A percentile compares a stretch with the other conserved stretches of the same genome.
phyloP scores from a whole-genome alignment of 2,797 vertebrate genomes.

The Sternotherus odoratus region DNA sequence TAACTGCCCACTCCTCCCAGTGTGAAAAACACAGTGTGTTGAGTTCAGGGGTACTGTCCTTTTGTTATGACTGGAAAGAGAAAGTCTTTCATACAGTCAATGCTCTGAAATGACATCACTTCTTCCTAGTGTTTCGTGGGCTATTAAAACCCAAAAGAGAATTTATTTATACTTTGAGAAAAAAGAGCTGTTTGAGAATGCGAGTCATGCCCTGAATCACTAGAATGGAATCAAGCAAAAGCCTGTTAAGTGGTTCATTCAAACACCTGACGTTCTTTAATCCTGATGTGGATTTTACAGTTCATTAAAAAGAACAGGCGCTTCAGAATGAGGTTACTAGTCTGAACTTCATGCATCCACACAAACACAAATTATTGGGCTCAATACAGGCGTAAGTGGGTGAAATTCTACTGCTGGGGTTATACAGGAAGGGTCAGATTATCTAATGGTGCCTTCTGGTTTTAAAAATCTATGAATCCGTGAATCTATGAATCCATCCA shows the following conservation, averaged over 20 bases:
- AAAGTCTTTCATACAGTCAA: background rate
- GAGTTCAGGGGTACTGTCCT: background rate
- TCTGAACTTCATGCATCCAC: background rate
- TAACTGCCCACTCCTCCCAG: background rate
- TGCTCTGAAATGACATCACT: constrained; percentile 14
- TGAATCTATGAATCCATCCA: background rate
- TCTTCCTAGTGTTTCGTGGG: background rate
- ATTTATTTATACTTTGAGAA: constrained; percentile 13
- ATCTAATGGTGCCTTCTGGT: background rate
- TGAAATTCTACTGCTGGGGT: background rate
- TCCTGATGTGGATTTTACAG: constrained; percentile 33
- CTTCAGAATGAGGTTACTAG: background rate
- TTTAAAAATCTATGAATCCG: background rate
- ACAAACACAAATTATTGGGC: background rate
- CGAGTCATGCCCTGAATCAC: constrained; percentile 31
- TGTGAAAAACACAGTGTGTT: background rate
- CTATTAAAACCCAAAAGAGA: constrained; percentile 67
- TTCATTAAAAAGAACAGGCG: background rate
- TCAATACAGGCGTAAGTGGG: background rate
- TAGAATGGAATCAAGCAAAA: constrained; percentile 7
- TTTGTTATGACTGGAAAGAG: background rate
- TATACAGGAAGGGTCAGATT: background rate
- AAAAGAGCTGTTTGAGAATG: constrained; percentile 46
- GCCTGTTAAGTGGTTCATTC: constrained; percentile 46
- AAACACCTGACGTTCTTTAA: constrained; percentile 42